A percentile compares a stretch with the other conserved stretches of the same genome.
Evolutionary conservation across 2,888 invertebrate species (phyloP).

Genomic region (Eretmocerus hayati): DNA sequence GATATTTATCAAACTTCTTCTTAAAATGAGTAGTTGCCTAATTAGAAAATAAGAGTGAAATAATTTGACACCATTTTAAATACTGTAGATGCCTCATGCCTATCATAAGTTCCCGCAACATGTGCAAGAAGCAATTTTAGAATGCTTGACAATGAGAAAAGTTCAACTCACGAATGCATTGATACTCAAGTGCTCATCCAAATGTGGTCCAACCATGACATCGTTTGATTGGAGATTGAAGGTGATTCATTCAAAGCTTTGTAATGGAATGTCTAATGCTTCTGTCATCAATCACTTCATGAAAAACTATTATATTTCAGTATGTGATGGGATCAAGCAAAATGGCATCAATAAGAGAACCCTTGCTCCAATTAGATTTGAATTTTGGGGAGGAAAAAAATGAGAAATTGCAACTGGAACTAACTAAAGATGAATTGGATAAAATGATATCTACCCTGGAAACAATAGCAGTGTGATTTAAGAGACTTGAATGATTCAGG

Average conservation of each 20-base stretch:
- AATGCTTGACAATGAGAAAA: conserved; percentile 34
- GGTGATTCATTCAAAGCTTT: conserved; percentile 26
- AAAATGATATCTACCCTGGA: conserved; percentile 36
- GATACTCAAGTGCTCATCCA: conserved; percentile 34
- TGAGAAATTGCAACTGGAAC: conserved; percentile 32
- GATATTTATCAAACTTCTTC: too few species aligned
- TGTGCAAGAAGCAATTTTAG: conserved; percentile 30
- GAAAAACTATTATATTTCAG: conserved; percentile 25
- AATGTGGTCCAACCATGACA: conserved; percentile 40
- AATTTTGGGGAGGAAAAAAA: conserved; percentile 29
- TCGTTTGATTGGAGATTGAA: conserved; percentile 53
- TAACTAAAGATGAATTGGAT: conserved; percentile 38
- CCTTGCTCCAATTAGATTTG: conserved; percentile 49
- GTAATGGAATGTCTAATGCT: background rate
- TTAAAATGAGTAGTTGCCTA: too few species aligned
- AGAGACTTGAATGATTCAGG: too few species aligned
- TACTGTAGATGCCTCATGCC: conserved; percentile 36
- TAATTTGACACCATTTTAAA: too few species aligned
- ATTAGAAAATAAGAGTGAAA: too few species aligned
- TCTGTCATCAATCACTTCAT: background rate
- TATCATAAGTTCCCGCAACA: conserved; percentile 37
- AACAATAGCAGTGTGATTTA: too few species aligned
- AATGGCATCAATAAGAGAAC: conserved; percentile 47
- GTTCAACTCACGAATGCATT: conserved; percentile 34
- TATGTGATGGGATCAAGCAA: conserved; percentile 52